A percentile compares a stretch with the other conserved stretches of the same genome.
Conservation (phyloP, 2,888 invertebrate species). For the Ypsolopha sequella region DNA sequence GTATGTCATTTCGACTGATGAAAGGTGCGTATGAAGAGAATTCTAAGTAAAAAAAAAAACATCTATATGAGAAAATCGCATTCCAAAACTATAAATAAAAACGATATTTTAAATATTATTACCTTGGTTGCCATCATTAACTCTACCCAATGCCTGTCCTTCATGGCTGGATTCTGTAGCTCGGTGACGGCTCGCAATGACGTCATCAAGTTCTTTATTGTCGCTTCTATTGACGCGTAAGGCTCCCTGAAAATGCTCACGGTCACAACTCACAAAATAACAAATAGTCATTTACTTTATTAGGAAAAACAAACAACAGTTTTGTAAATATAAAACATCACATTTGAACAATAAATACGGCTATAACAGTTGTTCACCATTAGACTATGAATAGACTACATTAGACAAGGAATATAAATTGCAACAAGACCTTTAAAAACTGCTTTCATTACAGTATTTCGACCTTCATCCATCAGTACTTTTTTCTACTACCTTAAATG, state of each 20-base stretch:
- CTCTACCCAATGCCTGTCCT: constrained; percentile 94
- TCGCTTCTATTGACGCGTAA: constrained; percentile 82
- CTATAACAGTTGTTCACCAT: no score
- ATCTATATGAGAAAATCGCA: constrained; percentile 8
- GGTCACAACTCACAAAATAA: background rate
- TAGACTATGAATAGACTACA: no score
- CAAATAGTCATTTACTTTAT: no score
- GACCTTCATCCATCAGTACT: no score
- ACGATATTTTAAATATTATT: constrained; percentile 11
- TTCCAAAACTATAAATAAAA: background rate
- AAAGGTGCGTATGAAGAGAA: constrained; percentile 31
- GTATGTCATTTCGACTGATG: constrained; percentile 31
- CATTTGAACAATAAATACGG: no score
- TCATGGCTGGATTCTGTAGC: constrained; percentile 93
- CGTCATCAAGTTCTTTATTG: constrained; percentile 93
- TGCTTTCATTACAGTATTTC: no score
- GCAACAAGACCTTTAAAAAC: no score
- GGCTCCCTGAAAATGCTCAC: constrained; percentile 72
- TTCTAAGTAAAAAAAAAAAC: constrained; percentile 38
- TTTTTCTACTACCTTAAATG: no score
- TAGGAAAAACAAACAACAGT: no score
- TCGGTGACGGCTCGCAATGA: constrained; percentile 93
- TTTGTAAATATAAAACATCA: no score
- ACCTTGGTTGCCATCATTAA: constrained; percentile 94
- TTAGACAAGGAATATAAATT: no score